phyloP scores from a whole-genome alignment of 2,113 vertebrate species.

The Carassius auratus region DNA sequence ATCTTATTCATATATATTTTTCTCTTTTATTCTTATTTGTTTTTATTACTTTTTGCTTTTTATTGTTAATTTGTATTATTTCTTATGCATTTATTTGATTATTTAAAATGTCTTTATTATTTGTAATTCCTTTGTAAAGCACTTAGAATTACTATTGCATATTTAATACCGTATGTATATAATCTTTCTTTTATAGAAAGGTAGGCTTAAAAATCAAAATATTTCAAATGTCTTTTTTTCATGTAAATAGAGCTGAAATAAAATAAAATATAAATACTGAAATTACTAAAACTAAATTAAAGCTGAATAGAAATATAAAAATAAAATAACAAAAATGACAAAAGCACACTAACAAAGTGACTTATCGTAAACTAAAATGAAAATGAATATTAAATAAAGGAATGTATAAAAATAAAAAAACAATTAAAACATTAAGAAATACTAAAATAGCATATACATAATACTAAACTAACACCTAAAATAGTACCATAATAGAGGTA shows the following conservation, averaged over 20 bases:
- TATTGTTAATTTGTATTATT: neutral
- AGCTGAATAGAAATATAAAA: neutral
- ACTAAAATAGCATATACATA: neutral
- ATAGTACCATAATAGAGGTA: neutral
- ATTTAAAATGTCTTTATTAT: neutral
- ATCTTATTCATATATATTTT: too few relatives aligned
- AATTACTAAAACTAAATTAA: neutral
- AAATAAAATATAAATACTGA: neutral
- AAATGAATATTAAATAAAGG: neutral
- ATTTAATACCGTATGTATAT: neutral
- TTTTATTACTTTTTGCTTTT: neutral
- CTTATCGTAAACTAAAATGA: neutral
- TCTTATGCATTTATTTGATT: neutral
- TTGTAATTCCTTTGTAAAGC: neutral
- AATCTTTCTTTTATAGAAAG: neutral
- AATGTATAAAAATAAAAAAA: neutral
- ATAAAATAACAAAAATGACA: neutral
- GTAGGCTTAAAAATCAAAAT: neutral
- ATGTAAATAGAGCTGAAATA: neutral
- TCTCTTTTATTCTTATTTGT: neutral
- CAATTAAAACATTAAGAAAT: neutral
- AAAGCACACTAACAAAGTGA: neutral
- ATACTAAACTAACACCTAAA: neutral
- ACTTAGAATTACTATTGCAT: neutral
- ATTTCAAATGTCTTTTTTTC: neutral